phyloP scores from a whole-genome alignment of 2,888 invertebrate genomes.

The Dynastes tityus region DNA sequence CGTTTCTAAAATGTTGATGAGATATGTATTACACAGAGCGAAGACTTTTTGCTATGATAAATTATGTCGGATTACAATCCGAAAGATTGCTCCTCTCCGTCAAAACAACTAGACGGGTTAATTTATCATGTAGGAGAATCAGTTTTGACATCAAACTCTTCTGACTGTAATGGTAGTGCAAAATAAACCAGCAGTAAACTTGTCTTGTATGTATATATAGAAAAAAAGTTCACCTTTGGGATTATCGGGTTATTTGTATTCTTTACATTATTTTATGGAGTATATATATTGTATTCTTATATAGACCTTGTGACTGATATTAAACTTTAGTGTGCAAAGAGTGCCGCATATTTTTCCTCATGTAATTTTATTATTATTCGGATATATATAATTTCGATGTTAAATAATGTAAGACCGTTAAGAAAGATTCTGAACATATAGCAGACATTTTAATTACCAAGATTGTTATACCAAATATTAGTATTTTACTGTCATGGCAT shows the following conservation, averaged over 20 bases:
- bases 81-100: background rate
- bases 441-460: too few relatives aligned
- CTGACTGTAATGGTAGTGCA: background rate
- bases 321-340: too few relatives aligned
- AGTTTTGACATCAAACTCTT: background rate
- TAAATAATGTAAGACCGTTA: too few relatives aligned
- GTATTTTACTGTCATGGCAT: too few relatives aligned
- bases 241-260: background rate
- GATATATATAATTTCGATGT: too few relatives aligned
- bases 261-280: background rate
- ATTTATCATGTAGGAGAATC: conserved; percentile 14
- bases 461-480: too few relatives aligned
- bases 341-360: too few relatives aligned
- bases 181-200: conserved; percentile 4
- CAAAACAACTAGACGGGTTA: background rate
- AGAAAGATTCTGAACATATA: too few relatives aligned
- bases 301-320: too few relatives aligned
- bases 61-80: conserved; percentile 8
- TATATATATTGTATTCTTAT: too few relatives aligned
- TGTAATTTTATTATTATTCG: too few relatives aligned
- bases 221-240: background rate
- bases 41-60: conserved; percentile 9
- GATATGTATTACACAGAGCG: background rate
- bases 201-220: background rate
- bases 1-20: conserved; percentile 11